These are phyloP conservation scores for Drosophila yakuba DNA, from an alignment of 1,140 invertebrate species.

Conservation along the genomic window DNA sequence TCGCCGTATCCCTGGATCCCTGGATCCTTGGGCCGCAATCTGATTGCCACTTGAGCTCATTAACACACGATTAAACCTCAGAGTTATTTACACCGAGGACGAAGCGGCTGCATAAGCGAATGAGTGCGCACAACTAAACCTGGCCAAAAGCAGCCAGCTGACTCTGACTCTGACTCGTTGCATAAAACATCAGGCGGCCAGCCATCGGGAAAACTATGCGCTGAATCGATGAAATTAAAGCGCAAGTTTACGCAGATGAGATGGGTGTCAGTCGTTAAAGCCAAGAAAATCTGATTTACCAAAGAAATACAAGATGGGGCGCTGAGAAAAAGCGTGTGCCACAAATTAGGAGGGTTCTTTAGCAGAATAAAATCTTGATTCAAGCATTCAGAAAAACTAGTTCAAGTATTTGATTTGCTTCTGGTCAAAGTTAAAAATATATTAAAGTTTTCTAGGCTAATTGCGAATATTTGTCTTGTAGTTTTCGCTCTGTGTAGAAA, in stretches of 20 bases:
- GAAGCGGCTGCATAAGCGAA: conserved; percentile 58
- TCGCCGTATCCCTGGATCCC: conserved; percentile 9
- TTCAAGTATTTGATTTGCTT: too few relatives aligned
- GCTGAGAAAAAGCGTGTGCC: background rate
- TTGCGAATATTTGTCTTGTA: too few relatives aligned
- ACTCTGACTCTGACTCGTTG: conserved; percentile 38
- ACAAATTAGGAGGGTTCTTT: too few relatives aligned
- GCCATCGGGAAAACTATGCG: conserved; percentile 16
- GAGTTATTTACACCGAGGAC: conserved; percentile 65
- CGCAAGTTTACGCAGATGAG: conserved; percentile 39
- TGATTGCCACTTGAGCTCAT: conserved; percentile 80
- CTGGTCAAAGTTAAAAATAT: too few relatives aligned
- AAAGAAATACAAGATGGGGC: background rate
- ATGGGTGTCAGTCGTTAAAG: background rate
- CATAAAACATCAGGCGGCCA: conserved; percentile 57
- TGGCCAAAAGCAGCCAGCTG: conserved; percentile 7
- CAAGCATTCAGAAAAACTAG: too few relatives aligned
- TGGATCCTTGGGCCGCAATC: conserved; percentile 63
- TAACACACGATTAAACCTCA: conserved; percentile 78
- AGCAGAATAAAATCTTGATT: too few relatives aligned
- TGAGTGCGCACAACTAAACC: conserved; percentile 53
- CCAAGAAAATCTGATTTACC: conserved; percentile 1
- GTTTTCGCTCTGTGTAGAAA: conserved; percentile 16
- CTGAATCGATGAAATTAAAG: conserved; percentile 64
- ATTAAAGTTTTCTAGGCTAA: too few relatives aligned